Evolutionary conservation across 2,797 vertebrate species (phyloP).

Genomic region (Lutra lutra): DNA sequence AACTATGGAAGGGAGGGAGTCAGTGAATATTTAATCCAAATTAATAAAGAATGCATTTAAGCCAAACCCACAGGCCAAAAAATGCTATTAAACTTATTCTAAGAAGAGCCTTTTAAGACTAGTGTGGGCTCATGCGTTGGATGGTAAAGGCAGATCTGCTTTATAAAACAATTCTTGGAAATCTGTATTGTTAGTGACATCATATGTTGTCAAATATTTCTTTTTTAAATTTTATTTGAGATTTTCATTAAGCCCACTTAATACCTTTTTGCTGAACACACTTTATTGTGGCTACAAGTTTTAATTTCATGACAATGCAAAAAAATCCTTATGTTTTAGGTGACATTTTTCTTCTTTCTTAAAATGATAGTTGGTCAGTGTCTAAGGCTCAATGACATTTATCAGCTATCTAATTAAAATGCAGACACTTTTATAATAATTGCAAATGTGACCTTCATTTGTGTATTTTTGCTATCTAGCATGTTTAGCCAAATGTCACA

Average conservation of each 20-base stretch:
- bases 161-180: not conserved
- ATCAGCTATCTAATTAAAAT: constrained; percentile 89
- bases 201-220: not conserved
- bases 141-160: not conserved
- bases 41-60: not conserved
- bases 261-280: not conserved
- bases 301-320: constrained; percentile 69
- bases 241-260: not conserved
- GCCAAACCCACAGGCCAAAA: not conserved
- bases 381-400: constrained; percentile 88
- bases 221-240: not conserved
- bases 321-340: constrained; percentile 54
- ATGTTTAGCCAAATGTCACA: constrained; percentile 88
- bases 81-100: not conserved
- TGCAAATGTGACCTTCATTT: constrained; percentile 92
- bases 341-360: constrained; percentile 65
- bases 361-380: constrained; percentile 83
- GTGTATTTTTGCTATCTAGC: constrained; percentile 83
- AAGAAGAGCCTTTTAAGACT: not conserved
- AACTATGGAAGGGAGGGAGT: not conserved
- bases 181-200: not conserved
- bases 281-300: constrained; percentile 31
- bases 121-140: not conserved
- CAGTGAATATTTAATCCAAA: not conserved
- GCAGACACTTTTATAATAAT: constrained; percentile 87